Base-by-base conservation (phyloP, 2,113 vertebrate species). In the Laterallus jamaicensis region DNA sequence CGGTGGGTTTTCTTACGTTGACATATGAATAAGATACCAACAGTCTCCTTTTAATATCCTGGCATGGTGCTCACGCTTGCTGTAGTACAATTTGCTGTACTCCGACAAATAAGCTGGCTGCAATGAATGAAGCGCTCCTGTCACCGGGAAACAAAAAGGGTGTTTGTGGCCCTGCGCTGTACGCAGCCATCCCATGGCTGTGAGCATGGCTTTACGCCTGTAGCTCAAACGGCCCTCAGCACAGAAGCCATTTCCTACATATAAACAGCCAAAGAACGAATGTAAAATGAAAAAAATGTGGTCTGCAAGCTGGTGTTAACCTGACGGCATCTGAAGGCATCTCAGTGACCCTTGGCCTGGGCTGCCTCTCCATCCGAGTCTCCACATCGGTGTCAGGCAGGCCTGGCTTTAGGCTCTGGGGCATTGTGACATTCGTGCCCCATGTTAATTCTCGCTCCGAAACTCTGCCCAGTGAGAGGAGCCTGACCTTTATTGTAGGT, bases 61-160 rank as follows among this genome's bases (percentile, higher is more conserved):
- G 81, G 68, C 81, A 20, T 64, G 83, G 63, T 17, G 79, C 67
- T 82, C 31, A 2, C 91, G 85, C 82, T 93, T 92, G 88, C 89
- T 86, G 20, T 24, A n/a, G 63, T 32, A 3, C 17, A 25, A 71
- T 69, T 73, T 88, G 86, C 89, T 88, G 91, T 83, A 31, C 83
- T 76, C 76, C 67, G 8, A 6, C 63, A 86, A 39, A 66, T 39
- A n/a, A 88, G 11, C 49, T 22, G 25, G 21, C 60, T 49, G 11
- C 21, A 59, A n/a, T 24, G 35, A 80, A n/a, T 49, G 54, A 88
- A 21, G 70, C 7, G 2, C 29, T 79, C 18, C 44, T 37, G 32
- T 47, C 28, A 15, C 6, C 74, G 56, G 68, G 42, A 47, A 78
- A 62, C 37, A 62, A 7, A 58, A 29, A 26, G 42, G 44, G 54